Percentiles rank a stretch among this genome's conserved stretches.
These are phyloP conservation scores for Imbricaverruca yamaguchii DNA, from an alignment of 2,888 invertebrate genomes.

Conservation along the genomic window DNA sequence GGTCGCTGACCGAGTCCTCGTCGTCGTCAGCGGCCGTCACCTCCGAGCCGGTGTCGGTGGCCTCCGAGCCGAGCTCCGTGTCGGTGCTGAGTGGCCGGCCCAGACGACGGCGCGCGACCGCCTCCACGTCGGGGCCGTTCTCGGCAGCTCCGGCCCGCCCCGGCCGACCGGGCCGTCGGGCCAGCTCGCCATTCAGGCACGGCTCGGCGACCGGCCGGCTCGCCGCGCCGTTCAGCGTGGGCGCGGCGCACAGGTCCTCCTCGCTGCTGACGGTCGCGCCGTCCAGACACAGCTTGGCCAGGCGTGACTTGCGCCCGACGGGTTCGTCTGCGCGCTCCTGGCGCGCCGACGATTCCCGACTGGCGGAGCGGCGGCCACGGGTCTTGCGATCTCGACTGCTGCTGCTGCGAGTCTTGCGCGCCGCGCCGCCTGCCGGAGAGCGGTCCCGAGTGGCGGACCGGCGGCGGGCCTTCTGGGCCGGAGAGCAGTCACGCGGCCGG, in stretches of 20 bases:
- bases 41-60: constrained; percentile 10
- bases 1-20: constrained; percentile 55
- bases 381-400: background rate
- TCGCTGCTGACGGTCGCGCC: background rate
- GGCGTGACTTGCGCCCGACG: background rate
- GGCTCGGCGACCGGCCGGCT: no score
- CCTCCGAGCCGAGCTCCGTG: background rate
- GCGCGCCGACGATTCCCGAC: background rate
- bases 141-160: background rate
- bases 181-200: background rate
- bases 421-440: background rate
- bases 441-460: background rate
- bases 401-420: background rate
- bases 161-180: background rate
- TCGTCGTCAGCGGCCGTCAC: background rate
- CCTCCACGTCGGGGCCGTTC: background rate
- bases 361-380: background rate
- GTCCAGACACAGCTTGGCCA: background rate
- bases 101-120: background rate
- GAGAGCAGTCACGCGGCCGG: no score
- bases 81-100: background rate
- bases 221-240: background rate
- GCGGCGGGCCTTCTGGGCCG: no score
- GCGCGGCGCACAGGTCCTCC: background rate
- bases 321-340: background rate